phyloP scores from a whole-genome alignment of 2,113 vertebrate genomes.

The Vidua chalybeata region DNA sequence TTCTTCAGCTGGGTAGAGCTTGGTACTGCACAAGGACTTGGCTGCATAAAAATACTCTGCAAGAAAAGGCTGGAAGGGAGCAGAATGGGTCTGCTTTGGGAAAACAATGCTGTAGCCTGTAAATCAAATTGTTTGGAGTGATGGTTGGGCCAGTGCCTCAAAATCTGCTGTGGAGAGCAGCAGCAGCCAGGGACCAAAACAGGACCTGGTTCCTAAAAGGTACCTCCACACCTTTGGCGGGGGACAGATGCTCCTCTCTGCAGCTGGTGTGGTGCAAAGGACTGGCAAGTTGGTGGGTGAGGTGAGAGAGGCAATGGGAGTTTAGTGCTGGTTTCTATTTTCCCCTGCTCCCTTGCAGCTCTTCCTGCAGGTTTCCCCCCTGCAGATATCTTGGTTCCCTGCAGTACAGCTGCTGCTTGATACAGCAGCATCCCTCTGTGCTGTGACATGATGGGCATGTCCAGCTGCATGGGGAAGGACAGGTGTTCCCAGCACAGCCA shows the following conservation, averaged over 20 bases:
- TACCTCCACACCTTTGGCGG: background rate
- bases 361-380: background rate
- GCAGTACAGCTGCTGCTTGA: too few species aligned
- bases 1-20: background rate
- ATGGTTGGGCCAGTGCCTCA: background rate
- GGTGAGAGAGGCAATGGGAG: background rate
- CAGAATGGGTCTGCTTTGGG: background rate
- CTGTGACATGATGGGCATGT: fast-evolving
- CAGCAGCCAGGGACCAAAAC: background rate
- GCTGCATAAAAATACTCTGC: background rate
- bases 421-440: background rate
- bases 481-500: background rate
- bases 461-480: too few species aligned
- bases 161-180: background rate
- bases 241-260: background rate
- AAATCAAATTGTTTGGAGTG: background rate
- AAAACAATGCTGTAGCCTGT: background rate
- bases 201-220: background rate
- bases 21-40: background rate
- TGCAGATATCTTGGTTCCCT: background rate
- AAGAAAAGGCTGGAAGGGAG: background rate
- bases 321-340: background rate
- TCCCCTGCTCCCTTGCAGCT: background rate
- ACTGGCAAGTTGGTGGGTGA: background rate
- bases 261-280: background rate